A percentile compares a stretch with the other conserved stretches of the same genome.
Conservation (phyloP, 2,888 invertebrate species). For the Hirtodrosophila alboralis region DNA sequence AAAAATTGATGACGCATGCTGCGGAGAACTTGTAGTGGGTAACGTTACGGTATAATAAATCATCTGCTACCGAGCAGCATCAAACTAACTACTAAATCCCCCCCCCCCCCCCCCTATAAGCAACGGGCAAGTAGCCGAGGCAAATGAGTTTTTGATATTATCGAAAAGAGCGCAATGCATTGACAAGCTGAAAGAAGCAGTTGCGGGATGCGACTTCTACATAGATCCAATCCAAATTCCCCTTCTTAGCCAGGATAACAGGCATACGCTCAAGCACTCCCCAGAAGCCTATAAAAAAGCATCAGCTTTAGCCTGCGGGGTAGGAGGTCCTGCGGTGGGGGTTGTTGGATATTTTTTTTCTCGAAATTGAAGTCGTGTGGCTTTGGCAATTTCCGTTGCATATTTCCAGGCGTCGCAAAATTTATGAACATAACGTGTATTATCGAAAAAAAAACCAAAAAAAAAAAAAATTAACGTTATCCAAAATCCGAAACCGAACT, state of each 20-base stretch:
- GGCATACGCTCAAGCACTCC: conserved; percentile 59
- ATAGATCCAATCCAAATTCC: conserved; percentile 1
- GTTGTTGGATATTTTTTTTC: conserved; percentile 12
- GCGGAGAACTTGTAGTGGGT: neutral
- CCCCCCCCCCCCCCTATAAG: conserved; percentile 13
- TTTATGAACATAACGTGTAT: conserved; percentile 61
- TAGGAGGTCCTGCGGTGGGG: conserved; percentile 9
- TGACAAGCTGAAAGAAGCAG: conserved; percentile 68
- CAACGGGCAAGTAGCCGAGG: conserved; percentile 48
- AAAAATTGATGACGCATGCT: conserved; percentile 72
- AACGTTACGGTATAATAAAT: conserved; percentile 61
- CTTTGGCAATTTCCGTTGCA: conserved; percentile 74
- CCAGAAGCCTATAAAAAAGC: conserved; percentile 60
- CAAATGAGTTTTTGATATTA: conserved; percentile 77
- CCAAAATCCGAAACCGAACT: conserved; percentile 20
- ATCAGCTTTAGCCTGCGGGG: conserved; percentile 23
- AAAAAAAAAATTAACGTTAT: too few relatives aligned
- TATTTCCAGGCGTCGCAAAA: conserved; percentile 69
- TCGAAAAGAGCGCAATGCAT: conserved; percentile 68
- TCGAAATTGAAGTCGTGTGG: conserved; percentile 63
- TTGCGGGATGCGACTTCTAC: neutral
- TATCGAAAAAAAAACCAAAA: conserved; percentile 43
- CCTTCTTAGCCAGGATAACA: conserved; percentile 31
- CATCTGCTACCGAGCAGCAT: conserved; percentile 57
- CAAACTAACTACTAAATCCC: conserved; percentile 55